These are phyloP conservation scores for Acanthisitta chloris DNA, from an alignment of 2,113 vertebrate genomes.

Conservation along the genomic window DNA sequence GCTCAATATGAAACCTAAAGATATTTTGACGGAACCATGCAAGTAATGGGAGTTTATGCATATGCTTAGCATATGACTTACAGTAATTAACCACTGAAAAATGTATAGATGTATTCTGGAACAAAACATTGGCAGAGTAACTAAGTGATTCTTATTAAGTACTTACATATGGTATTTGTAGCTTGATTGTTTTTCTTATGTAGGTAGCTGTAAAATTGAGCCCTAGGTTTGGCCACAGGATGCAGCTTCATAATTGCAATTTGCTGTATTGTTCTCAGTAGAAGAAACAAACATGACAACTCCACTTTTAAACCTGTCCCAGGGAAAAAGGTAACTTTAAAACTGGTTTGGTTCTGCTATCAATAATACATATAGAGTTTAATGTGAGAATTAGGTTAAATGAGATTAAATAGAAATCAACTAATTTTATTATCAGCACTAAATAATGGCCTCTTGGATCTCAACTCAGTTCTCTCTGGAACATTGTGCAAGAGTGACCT, in stretches of 20 bases:
- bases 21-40: neutral
- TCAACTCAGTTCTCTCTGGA: neutral
- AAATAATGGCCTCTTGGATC: neutral
- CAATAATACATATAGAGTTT: neutral
- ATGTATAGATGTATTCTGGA: neutral
- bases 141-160: neutral
- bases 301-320: neutral
- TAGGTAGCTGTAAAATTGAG: neutral
- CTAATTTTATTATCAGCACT: neutral
- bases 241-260: neutral
- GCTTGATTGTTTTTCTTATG: neutral
- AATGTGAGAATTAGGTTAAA: neutral
- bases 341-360: neutral
- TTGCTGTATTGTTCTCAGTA: neutral
- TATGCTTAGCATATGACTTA: neutral
- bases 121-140: neutral
- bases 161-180: neutral
- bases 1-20: neutral
- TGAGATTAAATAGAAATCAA: neutral
- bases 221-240: neutral
- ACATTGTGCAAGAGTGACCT: neutral
- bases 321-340: neutral
- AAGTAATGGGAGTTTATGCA: neutral
- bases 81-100: neutral
- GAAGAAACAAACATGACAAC: neutral